Evolutionary conservation across 2,113 vertebrate genomes (phyloP).

Genomic region (Oreochromis spilurus): DNA sequence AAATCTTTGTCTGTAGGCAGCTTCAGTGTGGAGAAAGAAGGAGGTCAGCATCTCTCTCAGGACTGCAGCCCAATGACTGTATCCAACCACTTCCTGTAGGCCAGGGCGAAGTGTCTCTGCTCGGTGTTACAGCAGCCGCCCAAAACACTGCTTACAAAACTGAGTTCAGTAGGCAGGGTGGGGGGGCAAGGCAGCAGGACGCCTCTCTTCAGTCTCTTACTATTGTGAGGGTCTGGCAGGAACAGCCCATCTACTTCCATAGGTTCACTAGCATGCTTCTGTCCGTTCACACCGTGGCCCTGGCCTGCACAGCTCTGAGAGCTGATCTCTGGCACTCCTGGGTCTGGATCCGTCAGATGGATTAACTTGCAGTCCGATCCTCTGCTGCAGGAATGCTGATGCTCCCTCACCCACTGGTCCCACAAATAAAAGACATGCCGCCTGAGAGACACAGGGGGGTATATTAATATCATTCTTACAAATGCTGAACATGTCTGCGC

Average conservation of each 20-base stretch:
- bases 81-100: constrained; percentile 91
- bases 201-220: constrained; percentile 87
- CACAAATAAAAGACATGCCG: constrained; percentile 87
- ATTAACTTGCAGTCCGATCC: constrained; percentile 1
- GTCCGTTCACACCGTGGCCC: constrained; percentile 48
- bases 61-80: constrained; percentile 80
- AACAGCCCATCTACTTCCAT: constrained; percentile 84
- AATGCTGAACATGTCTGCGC: not conserved
- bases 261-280: constrained; percentile 31
- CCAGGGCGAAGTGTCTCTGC: constrained; percentile 85
- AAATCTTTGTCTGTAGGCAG: constrained; percentile 26
- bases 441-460: constrained; percentile 52
- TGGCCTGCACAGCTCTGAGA: not conserved
- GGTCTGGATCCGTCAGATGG: constrained; percentile 53
- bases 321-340: not conserved
- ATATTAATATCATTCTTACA: not conserved
- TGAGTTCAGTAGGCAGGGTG: constrained; percentile 77
- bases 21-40: not conserved
- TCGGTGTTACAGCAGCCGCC: constrained; percentile 77
- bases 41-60: constrained; percentile 5
- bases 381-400: constrained; percentile 18
- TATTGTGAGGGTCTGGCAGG: constrained; percentile 76
- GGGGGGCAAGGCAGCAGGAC: constrained; percentile 63
- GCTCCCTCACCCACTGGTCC: constrained; percentile 78
- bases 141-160: constrained; percentile 79